Percentiles rank a stretch among this genome's conserved stretches.
phyloP scores from a whole-genome alignment of 2,888 invertebrate species.

The Volucella inflata region DNA sequence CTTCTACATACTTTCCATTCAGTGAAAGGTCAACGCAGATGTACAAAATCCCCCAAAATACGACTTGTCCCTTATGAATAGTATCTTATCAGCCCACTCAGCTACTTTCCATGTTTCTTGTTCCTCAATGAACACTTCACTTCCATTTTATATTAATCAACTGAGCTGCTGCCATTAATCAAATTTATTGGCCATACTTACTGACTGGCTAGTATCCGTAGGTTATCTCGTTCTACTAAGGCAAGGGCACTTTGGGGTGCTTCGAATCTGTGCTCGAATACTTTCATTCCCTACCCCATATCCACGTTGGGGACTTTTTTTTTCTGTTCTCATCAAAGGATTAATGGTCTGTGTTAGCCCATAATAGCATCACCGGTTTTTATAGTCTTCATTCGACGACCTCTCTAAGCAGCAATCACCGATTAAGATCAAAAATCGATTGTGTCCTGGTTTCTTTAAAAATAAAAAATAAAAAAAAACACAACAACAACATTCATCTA shows the following conservation, averaged over 20 bases:
- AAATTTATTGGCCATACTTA: conserved; percentile 40
- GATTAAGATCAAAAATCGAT: conserved; percentile 34
- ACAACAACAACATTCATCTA: conserved; percentile 16
- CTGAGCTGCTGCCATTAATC: conserved; percentile 51
- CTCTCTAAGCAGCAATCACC: background rate
- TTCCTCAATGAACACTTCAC: background rate
- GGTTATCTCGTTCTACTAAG: conserved; percentile 18
- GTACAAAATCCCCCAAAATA: no score
- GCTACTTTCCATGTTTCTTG: no score
- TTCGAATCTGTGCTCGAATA: background rate
- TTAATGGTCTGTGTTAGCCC: conserved; percentile 49
- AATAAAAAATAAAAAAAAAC: background rate
- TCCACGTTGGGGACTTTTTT: conserved; percentile 3
- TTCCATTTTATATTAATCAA: conserved; percentile 11
- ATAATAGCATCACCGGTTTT: conserved; percentile 40
- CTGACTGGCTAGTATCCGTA: conserved; percentile 4
- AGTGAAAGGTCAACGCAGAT: no score
- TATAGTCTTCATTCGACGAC: conserved; percentile 24
- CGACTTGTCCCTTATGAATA: no score
- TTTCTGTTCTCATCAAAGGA: conserved; percentile 31
- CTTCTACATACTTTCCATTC: no score
- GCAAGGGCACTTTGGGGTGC: background rate
- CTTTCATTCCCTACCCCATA: background rate
- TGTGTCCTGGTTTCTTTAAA: conserved; percentile 11
- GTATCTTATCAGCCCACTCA: no score